These are phyloP conservation scores for Endotricha flammealis DNA, from an alignment of 2,888 invertebrate genomes.

Conservation along the genomic window DNA sequence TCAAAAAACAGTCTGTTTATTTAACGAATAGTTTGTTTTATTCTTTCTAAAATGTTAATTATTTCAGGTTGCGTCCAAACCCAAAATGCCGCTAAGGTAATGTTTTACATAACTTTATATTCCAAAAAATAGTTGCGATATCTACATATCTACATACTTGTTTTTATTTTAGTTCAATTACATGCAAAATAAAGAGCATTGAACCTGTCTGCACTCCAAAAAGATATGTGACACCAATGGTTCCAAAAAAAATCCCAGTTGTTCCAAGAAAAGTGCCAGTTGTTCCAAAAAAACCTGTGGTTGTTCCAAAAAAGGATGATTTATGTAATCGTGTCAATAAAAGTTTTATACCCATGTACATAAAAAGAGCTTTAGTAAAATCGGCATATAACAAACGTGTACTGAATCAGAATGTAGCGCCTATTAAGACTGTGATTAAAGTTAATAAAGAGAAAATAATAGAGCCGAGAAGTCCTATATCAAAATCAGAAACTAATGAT, in stretches of 20 bases:
- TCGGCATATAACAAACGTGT: constrained; percentile 17
- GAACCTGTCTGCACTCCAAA: constrained; percentile 18
- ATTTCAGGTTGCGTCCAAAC: constrained; percentile 46
- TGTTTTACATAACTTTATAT: constrained; percentile 2
- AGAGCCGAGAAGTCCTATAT: constrained; percentile 11
- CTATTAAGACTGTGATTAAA: constrained; percentile 18
- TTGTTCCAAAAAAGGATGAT: constrained; percentile 24
- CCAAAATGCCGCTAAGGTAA: constrained; percentile 33
- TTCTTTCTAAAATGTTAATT: background rate
- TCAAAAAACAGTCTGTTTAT: background rate
- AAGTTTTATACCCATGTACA: constrained; percentile 38
- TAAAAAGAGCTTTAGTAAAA: constrained; percentile 24
- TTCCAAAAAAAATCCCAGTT: no score
- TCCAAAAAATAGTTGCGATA: background rate
- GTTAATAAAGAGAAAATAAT: constrained; percentile 20
- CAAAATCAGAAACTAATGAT: constrained; percentile 29
- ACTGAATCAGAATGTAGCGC: constrained; percentile 28
- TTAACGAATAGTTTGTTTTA: background rate
- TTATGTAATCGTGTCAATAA: constrained; percentile 21
- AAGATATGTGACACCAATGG: constrained; percentile 5
- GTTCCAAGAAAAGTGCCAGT: no score
- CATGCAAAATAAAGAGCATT: constrained; percentile 31
- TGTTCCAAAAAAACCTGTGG: no score
- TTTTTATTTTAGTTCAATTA: constrained; percentile 33
- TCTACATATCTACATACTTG: background rate